Percentiles rank a stretch among this genome's conserved stretches.
phyloP scores from a whole-genome alignment of 2,888 invertebrate genomes.

The Lamproptera curius region DNA sequence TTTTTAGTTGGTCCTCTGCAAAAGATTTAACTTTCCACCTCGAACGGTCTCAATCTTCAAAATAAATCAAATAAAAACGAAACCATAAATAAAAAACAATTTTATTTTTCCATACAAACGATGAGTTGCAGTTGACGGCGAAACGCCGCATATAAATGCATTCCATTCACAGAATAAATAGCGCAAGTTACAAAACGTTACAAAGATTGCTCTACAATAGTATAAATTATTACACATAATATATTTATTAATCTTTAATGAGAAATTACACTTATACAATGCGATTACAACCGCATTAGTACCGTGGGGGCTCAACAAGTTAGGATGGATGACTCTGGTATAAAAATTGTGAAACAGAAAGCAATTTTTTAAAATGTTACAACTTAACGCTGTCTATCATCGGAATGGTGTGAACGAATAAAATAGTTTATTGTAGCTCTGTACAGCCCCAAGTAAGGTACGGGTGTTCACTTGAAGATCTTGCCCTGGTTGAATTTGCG shows the following conservation, averaged over 20 bases:
- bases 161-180: conserved; percentile 12
- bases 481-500: conserved; percentile 99
- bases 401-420: conserved; percentile 11
- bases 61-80: background rate
- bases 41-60: too few relatives aligned
- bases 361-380: background rate
- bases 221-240: background rate
- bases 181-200: conserved; percentile 1
- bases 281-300: too few relatives aligned
- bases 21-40: too few relatives aligned
- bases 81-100: conserved; percentile 16
- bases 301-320: background rate
- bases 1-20: too few relatives aligned
- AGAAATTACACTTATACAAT: conserved; percentile 3
- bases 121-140: background rate
- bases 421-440: conserved; percentile 2
- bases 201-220: conserved; percentile 1
- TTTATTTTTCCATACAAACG: conserved; percentile 16
- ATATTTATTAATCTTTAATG: too few relatives aligned
- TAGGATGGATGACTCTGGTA: background rate
- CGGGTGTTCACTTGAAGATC: conserved; percentile 90
- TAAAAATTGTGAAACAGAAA: background rate
- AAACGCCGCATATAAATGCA: conserved; percentile 10
- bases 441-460: background rate
- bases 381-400: background rate